phyloP scores from a whole-genome alignment of 2,113 vertebrate species.

The Ceyx cyanopectus region DNA sequence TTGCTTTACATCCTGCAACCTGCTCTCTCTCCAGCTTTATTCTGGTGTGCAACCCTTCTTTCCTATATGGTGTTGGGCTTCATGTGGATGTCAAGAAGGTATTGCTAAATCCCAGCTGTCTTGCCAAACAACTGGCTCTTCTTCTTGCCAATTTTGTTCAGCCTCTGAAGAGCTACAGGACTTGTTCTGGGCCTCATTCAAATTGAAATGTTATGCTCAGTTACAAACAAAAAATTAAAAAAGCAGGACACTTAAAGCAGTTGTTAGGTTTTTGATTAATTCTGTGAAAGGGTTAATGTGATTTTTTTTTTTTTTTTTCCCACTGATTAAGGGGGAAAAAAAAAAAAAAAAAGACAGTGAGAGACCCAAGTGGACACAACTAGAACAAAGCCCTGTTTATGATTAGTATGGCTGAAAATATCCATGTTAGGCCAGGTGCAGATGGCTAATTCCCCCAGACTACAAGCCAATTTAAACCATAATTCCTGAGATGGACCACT shows the following conservation, averaged over 20 bases:
- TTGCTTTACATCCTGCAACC: not conserved
- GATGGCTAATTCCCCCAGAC: constrained; percentile 79
- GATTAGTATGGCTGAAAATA: constrained; percentile 78
- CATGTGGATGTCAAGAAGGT: not conserved
- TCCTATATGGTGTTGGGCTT: not conserved
- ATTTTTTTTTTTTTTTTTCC: not conserved
- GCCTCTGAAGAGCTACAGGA: not conserved
- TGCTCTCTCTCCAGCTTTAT: not conserved
- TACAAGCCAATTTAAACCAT: constrained; percentile 83
- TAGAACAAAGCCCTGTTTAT: constrained; percentile 73
- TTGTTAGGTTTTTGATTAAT: not conserved
- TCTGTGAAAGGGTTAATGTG: constrained; percentile 18
- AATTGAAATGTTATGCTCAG: not conserved
- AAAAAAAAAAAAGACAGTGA: not conserved
- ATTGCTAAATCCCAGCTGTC: constrained; percentile 50
- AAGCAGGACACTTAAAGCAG: not conserved
- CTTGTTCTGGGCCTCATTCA: not conserved
- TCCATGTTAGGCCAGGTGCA: constrained; percentile 83
- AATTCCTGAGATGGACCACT: constrained; percentile 83
- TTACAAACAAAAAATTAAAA: not conserved
- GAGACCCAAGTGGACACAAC: constrained; percentile 58
- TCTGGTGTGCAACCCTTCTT: not conserved
- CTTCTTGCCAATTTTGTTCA: constrained; percentile 14
- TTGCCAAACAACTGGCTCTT: constrained; percentile 45
- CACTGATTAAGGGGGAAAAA: not conserved